Evolutionary conservation across 2,888 invertebrate species (phyloP), one percentile per base, ranked within the genome.

Genomic region (Coenonympha arcania): DNA sequence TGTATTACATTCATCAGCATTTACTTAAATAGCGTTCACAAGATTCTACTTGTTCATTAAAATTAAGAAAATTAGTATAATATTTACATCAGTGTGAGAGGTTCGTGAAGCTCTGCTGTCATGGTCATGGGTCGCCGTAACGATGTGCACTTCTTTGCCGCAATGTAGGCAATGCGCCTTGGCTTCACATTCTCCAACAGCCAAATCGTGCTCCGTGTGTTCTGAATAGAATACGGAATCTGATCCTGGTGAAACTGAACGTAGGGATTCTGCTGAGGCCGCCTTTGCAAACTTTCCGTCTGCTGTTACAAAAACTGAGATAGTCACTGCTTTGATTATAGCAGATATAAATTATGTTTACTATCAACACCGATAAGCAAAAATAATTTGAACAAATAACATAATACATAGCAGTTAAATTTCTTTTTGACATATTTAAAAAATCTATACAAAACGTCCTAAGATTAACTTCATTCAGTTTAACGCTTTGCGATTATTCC

Each of bases 211-310:
- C 71, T 90, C 91, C 8, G 89, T 90, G 59, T 88, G 90, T 73
- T 94, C 94, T 68, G 94, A 94, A 80, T 94, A 95, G 79, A 95
- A 95, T 19, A 95, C 95, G 50, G 94, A 95, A 76, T 95, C 95
- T 58, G 95, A 95, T 18, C 95, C 95, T 3, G 95, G 95, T 65
- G 95, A 95, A 31, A 93, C 94, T n/a, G 95, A 95, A 40, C 95
- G 89, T 46, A 95, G 80, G 1, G 95, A 95, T 79, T 95, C 95
- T 37, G 94, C 93, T 61, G 95, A 95, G 52, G 94, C 88, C 6
- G 95, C 94, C 79, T 95, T 95, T 45, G 93, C 80, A 60, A 76
- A 83, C 68, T 85, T 86, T 54, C 73, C 75, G 62, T 85, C 85
- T 83, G 63, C 50, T 51, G 54, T 56, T 44, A 56, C 54, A 54